Conservation (phyloP, 2,888 invertebrate species). For the Folsomia manolachei region DNA sequence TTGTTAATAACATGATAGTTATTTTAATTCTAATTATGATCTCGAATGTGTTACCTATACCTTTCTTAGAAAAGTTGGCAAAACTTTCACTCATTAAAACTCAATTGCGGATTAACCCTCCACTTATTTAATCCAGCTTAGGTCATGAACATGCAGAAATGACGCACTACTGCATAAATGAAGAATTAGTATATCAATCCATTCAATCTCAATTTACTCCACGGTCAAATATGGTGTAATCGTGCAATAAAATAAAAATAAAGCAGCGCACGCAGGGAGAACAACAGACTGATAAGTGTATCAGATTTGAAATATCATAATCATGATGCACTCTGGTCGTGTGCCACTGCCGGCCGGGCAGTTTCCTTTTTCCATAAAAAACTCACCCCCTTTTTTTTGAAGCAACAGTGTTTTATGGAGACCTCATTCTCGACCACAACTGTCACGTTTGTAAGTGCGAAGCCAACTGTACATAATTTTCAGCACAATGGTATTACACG, state of each 20-base stretch:
- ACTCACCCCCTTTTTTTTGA: background rate
- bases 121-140: no score
- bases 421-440: slow-evolving; percentile 12
- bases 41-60: no score
- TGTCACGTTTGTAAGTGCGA: slow-evolving; percentile 16
- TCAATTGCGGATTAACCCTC: no score
- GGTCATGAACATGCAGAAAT: no score
- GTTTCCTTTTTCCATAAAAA: background rate
- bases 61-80: no score
- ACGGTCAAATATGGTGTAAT: background rate
- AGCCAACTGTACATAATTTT: slow-evolving; percentile 2
- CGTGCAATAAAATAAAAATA: background rate
- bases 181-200: no score
- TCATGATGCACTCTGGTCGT: background rate
- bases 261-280: background rate
- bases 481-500: slow-evolving; percentile 8
- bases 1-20: no score
- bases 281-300: slow-evolving; percentile 13
- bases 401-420: background rate
- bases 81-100: no score
- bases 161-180: no score
- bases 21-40: no score
- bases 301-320: background rate
- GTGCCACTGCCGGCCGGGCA: no score
- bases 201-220: no score